Evolutionary conservation across 2,888 invertebrate species (phyloP), one percentile per base, ranked within the genome.

Genomic region (Dermolepida albohirtum): DNA sequence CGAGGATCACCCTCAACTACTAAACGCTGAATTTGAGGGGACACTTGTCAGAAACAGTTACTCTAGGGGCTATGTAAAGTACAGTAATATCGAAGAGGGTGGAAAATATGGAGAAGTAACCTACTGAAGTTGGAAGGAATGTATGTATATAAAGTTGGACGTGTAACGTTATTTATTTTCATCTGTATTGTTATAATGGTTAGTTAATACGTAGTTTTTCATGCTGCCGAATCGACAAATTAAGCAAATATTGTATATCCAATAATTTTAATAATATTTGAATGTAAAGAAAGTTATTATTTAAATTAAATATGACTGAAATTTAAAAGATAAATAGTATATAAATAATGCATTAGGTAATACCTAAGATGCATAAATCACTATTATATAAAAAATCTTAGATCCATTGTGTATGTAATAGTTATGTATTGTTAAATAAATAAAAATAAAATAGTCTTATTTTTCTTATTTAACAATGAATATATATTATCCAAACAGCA

Each of bases 31-130:
- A 70, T 65, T 59, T 68, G 68, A 66, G 66, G 68, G 70, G 68
- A 70, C 70, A 68, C 70, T 70, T 70, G 70, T 70, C 70, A 70
- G 55, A 57, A 57, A 66, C 70, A 68, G 68, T 68, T 63, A 54
- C 70, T 67, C 63, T 59, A 55, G 44, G 59, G 66, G 55, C 55
- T 62, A 59, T 68, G 66, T 57, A 64, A 57, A 59, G 65, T 57
- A 44, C 41, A 51, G 59, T 44, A 44, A 40, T n/a, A 59, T 59
- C 49, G 64, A 41, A 57, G 66, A 64, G 64, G 70, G 68, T 54
- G 34, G 39, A 27, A 70, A 59, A 62, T 55, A 47, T 51, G 63
- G 55, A 54, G 65, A 57, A 43, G 47, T 44, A 17, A 44, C 43
- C n/a, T 59, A 47, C 62, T 40, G 59, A 54, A 65, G 52, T 41